Evolutionary conservation across 2,797 vertebrate species (phyloP).

Genomic region (Gambelia wislizenii): DNA sequence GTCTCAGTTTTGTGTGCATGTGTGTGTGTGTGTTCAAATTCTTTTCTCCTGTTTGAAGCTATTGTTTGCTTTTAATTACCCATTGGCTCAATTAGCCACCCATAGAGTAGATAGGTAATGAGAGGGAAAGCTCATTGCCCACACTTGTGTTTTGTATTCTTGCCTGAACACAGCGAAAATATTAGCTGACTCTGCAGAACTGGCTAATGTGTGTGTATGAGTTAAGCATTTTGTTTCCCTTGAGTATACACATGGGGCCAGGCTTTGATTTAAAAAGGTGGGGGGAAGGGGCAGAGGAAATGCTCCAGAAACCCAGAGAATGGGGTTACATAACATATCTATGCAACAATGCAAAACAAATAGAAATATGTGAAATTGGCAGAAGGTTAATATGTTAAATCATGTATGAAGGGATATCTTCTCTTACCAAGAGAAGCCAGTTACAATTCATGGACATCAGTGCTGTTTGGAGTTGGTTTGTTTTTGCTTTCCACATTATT

Average conservation of each 20-base stretch:
- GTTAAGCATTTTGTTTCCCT: conserved; percentile 14
- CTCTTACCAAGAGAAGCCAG: background rate
- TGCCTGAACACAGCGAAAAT: conserved; percentile 22
- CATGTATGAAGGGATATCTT: background rate
- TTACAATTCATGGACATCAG: background rate
- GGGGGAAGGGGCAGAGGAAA: background rate
- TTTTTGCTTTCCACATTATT: background rate
- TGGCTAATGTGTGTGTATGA: background rate
- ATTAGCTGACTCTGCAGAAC: conserved; percentile 53
- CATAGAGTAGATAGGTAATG: conserved; percentile 19
- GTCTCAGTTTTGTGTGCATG: background rate
- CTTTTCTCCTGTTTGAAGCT: conserved; percentile 29
- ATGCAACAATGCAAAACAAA: background rate
- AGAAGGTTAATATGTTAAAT: background rate
- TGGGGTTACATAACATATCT: too few species aligned
- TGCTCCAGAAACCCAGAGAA: background rate
- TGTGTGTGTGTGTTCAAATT: conserved; percentile 11
- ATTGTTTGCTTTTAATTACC: conserved; percentile 11
- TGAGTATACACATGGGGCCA: background rate
- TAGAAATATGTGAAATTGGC: background rate
- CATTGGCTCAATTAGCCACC: conserved; percentile 34
- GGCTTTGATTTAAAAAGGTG: background rate
- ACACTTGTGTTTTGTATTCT: background rate
- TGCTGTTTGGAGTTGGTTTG: background rate
- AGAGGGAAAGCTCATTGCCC: background rate